phyloP scores from a whole-genome alignment of 2,113 vertebrate genomes.

The Heterochromis multidens region DNA sequence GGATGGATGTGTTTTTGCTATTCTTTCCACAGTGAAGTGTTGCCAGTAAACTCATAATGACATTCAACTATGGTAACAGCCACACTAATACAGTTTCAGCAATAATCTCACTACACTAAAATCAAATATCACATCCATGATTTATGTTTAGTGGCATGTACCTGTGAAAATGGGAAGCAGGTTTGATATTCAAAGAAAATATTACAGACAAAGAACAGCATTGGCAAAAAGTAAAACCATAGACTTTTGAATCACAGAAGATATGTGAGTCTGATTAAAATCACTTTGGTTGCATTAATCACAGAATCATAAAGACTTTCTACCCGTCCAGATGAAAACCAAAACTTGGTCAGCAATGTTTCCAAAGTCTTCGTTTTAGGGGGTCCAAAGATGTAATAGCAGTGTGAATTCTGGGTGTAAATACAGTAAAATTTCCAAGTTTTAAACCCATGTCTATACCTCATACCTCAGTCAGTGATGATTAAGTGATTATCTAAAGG shows the following conservation, averaged over 20 bases:
- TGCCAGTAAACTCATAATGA: background rate
- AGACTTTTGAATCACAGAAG: too few relatives aligned
- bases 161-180: background rate
- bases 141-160: background rate
- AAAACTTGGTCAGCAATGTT: background rate
- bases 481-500: background rate
- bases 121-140: background rate
- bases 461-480: background rate
- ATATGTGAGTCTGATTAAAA: background rate
- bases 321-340: background rate
- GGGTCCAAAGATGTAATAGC: rapidly evolving
- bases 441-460: background rate
- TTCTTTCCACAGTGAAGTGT: background rate
- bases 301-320: background rate
- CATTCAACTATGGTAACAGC: background rate
- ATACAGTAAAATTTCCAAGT: background rate
- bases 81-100: background rate
- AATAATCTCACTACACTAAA: background rate
- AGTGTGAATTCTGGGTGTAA: background rate
- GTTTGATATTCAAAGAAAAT: background rate
- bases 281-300: background rate
- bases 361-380: background rate
- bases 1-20: too few relatives aligned
- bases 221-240: background rate
- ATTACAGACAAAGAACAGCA: background rate